phyloP scores from a whole-genome alignment of 2,888 invertebrate species.

The Calameuta idolon region DNA sequence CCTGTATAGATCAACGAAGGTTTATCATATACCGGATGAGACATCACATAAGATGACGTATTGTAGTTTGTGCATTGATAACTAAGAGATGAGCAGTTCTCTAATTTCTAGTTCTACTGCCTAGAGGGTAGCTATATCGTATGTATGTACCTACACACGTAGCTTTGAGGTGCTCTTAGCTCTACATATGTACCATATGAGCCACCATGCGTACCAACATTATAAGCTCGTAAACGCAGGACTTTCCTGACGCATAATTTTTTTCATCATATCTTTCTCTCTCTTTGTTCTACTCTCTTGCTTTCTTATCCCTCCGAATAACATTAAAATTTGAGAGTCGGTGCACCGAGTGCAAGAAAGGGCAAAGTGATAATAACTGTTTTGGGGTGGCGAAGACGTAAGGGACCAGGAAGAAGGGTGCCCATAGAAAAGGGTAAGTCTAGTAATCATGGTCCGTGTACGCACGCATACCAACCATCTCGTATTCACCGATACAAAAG shows the following conservation, averaged over 20 bases:
- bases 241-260: background rate
- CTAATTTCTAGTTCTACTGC: no score
- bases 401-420: background rate
- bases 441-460: background rate
- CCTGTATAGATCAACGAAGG: background rate
- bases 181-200: conserved; percentile 21
- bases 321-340: conserved; percentile 36
- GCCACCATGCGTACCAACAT: background rate
- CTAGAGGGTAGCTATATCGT: no score
- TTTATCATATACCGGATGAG: background rate
- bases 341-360: conserved; percentile 31
- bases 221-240: background rate
- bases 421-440: background rate
- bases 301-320: conserved; percentile 13
- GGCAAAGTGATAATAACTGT: conserved; percentile 43
- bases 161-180: conserved; percentile 19
- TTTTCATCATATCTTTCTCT: conserved; percentile 21
- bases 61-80: no score
- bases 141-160: no score
- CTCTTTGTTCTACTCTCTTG: conserved; percentile 20
- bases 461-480: background rate
- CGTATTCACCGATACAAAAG: conserved; percentile 3
- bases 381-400: conserved; percentile 14
- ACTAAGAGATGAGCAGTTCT: no score
- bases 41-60: no score